Evolutionary conservation across 2,113 vertebrate species (phyloP), one percentile per base, ranked within the genome.

Genomic region (Pachyramphus minor): DNA sequence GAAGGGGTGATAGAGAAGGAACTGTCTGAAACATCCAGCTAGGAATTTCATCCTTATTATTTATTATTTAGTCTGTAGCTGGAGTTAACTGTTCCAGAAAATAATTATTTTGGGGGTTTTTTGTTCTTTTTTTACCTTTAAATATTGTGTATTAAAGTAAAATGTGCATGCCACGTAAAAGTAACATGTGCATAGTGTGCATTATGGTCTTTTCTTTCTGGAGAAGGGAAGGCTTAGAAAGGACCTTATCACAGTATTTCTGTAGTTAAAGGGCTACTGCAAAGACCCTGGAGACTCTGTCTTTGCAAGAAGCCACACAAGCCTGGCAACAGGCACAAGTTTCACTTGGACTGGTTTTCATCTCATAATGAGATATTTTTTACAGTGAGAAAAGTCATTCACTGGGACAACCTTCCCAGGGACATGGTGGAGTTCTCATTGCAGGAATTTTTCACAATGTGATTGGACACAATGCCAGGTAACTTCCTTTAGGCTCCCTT

Each of bases 391-490:
- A 44, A 6, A 39, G 30, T 39, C 12, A 45, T 69, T 39, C 68
- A 75, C 37, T 35, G 9, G 12, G 89, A 50, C 17, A 85, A 11
- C 25, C 12, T 58, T 30, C 11, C 25, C 39, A 58, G 13, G 21
- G 4, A 52, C 1, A 1, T 35, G 21, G 10, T 58, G 5, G 24
- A 68, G 17, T n/a, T 13, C 5, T 11, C 8, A 22, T 21, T 0
- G 0, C 28, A 1, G 1, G 12, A 63, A 3, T 9, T 53, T 86
- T 93, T 75, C 58, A 59, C 49, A 30, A 8, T 15, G 4, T 1
- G 1, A 39, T 37, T 28, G 5, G 15, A 31, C 22, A 64, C 22
- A 4, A 20, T 50, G 19, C 8, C 28, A 42, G 8, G 22, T 33
- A 49, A 47, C 6, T 11, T 91, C 14, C 52, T 56, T 9, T 45